Evolutionary conservation across 2,797 vertebrate genomes (phyloP).

Genomic region (Calcarius lapponicus): DNA sequence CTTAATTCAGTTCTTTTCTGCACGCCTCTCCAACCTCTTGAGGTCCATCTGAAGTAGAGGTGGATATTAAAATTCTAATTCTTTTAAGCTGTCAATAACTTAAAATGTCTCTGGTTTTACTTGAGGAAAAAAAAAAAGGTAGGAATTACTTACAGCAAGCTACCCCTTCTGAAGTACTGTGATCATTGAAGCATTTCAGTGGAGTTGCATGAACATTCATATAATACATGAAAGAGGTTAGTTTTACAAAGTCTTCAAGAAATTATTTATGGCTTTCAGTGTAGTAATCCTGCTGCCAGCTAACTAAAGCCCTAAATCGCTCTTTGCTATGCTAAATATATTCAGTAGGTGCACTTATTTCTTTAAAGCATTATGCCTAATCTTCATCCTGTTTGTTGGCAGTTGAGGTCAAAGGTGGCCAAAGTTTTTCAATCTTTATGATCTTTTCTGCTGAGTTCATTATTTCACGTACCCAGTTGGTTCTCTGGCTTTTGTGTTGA

Average conservation of each 20-base stretch:
- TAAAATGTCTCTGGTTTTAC: neutral
- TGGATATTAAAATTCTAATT: neutral
- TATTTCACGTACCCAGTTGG: neutral
- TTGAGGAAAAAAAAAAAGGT: neutral
- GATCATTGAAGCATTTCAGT: neutral
- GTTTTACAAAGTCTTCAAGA: neutral
- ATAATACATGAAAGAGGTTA: neutral
- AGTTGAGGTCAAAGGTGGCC: neutral
- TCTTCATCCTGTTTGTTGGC: neutral
- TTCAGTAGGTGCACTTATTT: neutral
- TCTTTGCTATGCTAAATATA: neutral
- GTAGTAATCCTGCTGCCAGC: neutral
- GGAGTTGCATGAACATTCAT: neutral
- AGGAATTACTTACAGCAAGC: neutral
- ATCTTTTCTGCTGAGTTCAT: neutral
- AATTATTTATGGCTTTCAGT: neutral
- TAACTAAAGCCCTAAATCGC: neutral
- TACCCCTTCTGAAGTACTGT: rapidly evolving
- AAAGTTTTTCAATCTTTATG: neutral
- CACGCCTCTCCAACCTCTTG: rapidly evolving
- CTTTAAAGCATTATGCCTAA: neutral
- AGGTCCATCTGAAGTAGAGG: neutral
- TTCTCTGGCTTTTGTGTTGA: neutral
- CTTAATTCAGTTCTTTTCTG: neutral
- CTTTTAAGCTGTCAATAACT: neutral